Evolutionary conservation across 2,888 invertebrate species (phyloP).

Genomic region (Hypomecis punctinalis): DNA sequence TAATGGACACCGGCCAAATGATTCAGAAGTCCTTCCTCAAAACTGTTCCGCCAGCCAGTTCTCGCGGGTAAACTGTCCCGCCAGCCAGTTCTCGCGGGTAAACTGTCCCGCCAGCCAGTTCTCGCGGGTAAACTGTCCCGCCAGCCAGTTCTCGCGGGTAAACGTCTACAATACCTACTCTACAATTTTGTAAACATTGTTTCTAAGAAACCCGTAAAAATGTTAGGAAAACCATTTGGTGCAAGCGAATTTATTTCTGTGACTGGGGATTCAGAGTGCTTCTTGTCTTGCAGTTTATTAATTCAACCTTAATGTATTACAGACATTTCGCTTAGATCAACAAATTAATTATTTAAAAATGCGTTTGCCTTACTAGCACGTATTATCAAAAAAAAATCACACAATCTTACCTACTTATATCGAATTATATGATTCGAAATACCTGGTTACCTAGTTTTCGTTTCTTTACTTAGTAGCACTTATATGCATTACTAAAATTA

Average conservation of each 20-base stretch:
- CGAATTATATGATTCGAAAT: too few relatives aligned
- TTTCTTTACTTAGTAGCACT: too few relatives aligned
- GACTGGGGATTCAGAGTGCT: background rate
- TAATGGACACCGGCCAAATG: conserved; percentile 64
- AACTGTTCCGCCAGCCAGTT: background rate
- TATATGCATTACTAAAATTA: too few relatives aligned
- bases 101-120: background rate
- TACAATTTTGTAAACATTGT: conserved; percentile 9
- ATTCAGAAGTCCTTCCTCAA: conserved; percentile 44
- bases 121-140: too few relatives aligned
- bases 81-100: background rate
- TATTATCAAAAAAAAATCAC: background rate
- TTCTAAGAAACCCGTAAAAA: conserved; percentile 2
- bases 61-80: conserved; percentile 3
- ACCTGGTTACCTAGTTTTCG: too few relatives aligned
- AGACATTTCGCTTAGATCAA: too few relatives aligned
- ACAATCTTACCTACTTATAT: too few relatives aligned
- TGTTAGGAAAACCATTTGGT: background rate
- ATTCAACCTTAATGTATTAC: too few relatives aligned
- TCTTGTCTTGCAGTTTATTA: too few relatives aligned
- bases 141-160: conserved; percentile 10
- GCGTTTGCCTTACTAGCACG: background rate
- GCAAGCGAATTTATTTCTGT: background rate
- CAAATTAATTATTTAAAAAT: too few relatives aligned
- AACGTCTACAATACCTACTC: background rate